Conservation (phyloP, 2,797 vertebrate species). For the Denticeps clupeoides region DNA sequence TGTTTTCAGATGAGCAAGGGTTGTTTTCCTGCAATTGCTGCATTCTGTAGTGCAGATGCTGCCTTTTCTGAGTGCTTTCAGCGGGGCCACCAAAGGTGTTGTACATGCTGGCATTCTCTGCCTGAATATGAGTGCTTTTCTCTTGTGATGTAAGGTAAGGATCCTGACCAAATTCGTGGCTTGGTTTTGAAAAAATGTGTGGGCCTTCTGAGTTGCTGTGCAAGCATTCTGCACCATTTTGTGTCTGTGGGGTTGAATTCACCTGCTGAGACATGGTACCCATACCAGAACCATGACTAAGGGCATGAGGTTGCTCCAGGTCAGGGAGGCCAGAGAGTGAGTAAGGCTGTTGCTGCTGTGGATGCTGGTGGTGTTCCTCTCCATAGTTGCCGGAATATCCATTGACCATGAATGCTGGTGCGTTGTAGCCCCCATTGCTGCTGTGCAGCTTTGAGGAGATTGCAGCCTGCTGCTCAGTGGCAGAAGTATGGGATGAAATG, state of each 20-base stretch:
- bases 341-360: constrained; percentile 45
- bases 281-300: constrained; percentile 45
- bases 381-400: constrained; percentile 64
- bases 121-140: constrained; percentile 41
- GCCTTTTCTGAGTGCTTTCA: constrained; percentile 28
- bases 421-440: constrained; percentile 53
- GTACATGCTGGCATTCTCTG: constrained; percentile 39
- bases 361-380: constrained; percentile 53
- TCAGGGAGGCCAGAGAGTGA: constrained; percentile 36
- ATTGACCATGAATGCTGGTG: constrained; percentile 53
- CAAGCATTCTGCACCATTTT: constrained; percentile 51
- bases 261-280: constrained; percentile 46
- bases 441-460: constrained; percentile 54
- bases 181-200: constrained; percentile 60
- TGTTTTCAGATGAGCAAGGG: constrained; percentile 36
- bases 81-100: constrained; percentile 43
- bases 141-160: constrained; percentile 51
- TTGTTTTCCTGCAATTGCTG: constrained; percentile 50
- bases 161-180: constrained; percentile 61
- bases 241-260: constrained; percentile 56
- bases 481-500: constrained; percentile 64
- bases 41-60: constrained; percentile 51
- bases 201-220: constrained; percentile 53
- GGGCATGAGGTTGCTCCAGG: constrained; percentile 36
- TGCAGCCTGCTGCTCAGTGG: constrained; percentile 67